Evolutionary conservation across 2,888 invertebrate genomes (phyloP), one percentile per base, ranked within the genome.

Genomic region (Parnassius smintheus): DNA sequence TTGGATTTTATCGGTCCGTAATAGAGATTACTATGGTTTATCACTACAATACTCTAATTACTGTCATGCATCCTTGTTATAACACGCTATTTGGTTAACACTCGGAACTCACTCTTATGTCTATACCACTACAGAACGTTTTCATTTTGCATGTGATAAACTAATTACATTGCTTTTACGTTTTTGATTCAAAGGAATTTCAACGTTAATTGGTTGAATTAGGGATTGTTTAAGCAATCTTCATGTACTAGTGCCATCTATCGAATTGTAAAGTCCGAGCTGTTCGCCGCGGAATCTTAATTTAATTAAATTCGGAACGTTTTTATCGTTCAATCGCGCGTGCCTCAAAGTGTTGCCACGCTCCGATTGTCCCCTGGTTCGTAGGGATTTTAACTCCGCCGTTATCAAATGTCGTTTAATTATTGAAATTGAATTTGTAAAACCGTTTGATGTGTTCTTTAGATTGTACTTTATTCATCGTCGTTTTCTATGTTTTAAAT

Each of bases 1-100:
- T 88, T 87, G 76, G 80, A 74, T 87, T 88, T 88, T 91, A 91
- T 88, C 79, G 81, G 68, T 65, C 64, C 48, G 82, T 79, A 77
- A 88, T 90, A 91, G 81, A 90, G 90, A 86, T 88, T 86, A 89
- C 80, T 85, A 85, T 91, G 80, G 75, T 81, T 85, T 88, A 88
- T 83, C 85, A 75, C 73, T 67, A 76, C 77, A 75, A 76, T 80
- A 72, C 74, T 78, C 78, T 89, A 90, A 90, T 91, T 89, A 89
- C 82, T 76, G 76, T 68, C 77, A 75, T 72, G 74, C 79, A 72
- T 80, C 80, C 77, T 70, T 69, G 71, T 76, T 79, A 78, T 75
- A 68, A 78, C 84, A 84, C 81, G 85, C 81, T 73, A 85, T 73
- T 66, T 61, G 62, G 62, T 53, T 41, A 55, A 71, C 67, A 68